phyloP scores from a whole-genome alignment of 2,113 vertebrate genomes.

The Eclectus roratus region DNA sequence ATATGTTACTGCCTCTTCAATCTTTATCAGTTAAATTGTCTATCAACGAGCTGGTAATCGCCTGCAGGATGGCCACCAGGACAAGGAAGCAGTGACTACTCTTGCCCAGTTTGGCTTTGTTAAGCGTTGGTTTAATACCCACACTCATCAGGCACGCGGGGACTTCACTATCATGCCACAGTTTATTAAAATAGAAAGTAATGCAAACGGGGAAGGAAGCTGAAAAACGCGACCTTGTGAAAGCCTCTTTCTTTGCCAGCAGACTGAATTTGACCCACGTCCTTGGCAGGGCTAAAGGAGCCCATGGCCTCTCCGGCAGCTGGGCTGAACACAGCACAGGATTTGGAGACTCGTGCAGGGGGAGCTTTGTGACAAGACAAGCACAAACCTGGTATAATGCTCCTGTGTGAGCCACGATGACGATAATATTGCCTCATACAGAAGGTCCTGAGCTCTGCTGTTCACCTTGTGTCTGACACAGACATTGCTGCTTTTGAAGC shows the following conservation, averaged over 20 bases:
- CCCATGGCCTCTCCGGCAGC: background rate
- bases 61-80: background rate
- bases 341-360: background rate
- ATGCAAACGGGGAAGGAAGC: background rate
- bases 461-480: background rate
- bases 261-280: background rate
- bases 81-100: background rate
- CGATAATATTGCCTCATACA: fast-evolving
- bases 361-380: background rate
- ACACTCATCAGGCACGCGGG: background rate
- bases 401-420: fast-evolving
- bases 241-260: background rate
- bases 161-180: background rate
- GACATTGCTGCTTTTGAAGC: background rate
- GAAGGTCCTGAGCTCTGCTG: background rate
- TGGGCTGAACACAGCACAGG: background rate
- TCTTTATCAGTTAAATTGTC: background rate
- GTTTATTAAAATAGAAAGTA: background rate
- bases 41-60: background rate
- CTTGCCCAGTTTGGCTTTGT: background rate
- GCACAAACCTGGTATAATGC: background rate
- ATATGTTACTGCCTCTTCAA: background rate
- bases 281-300: background rate
- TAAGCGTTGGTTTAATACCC: background rate
- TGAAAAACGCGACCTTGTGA: fast-evolving